Conservation (phyloP, 2,888 invertebrate genomes). For the Aspidiotus rigidus region DNA sequence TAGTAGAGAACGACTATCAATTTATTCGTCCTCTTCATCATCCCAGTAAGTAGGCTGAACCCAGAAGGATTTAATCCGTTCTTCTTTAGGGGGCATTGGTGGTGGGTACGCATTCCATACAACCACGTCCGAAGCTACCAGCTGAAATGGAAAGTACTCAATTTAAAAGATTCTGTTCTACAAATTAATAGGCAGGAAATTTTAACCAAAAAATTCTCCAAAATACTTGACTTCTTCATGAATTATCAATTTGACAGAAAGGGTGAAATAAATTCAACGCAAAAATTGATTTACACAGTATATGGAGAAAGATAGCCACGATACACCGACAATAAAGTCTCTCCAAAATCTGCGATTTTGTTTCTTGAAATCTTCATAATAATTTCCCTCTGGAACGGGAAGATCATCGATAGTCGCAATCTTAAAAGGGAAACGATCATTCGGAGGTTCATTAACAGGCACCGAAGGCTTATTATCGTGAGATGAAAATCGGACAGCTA, state of each 20-base stretch:
- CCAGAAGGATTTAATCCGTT: conserved; percentile 33
- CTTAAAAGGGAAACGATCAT: conserved; percentile 26
- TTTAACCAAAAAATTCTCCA: too few relatives aligned
- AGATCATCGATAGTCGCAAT: conserved; percentile 21
- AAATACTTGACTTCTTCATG: too few relatives aligned
- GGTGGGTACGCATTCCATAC: conserved; percentile 20
- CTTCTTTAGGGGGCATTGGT: conserved; percentile 29
- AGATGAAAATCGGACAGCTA: too few relatives aligned
- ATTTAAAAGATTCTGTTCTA: too few relatives aligned
- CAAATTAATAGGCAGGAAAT: too few relatives aligned
- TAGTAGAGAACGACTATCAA: background rate
- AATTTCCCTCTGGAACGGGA: conserved; percentile 19
- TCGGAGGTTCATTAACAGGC: conserved; percentile 25
- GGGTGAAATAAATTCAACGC: background rate
- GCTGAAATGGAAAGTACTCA: background rate
- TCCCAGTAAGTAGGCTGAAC: conserved; percentile 12
- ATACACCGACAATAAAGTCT: conserved; percentile 15
- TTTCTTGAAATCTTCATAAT: conserved; percentile 19
- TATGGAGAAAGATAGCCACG: background rate
- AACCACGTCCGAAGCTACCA: conserved; percentile 11
- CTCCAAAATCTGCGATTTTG: conserved; percentile 21
- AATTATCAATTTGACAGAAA: too few relatives aligned
- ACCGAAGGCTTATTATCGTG: conserved; percentile 1
- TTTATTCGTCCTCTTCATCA: conserved; percentile 28
- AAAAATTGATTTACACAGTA: conserved; percentile 14